These are phyloP conservation scores for Caretta caretta DNA, from an alignment of 2,113 vertebrate genomes.

Conservation along the genomic window DNA sequence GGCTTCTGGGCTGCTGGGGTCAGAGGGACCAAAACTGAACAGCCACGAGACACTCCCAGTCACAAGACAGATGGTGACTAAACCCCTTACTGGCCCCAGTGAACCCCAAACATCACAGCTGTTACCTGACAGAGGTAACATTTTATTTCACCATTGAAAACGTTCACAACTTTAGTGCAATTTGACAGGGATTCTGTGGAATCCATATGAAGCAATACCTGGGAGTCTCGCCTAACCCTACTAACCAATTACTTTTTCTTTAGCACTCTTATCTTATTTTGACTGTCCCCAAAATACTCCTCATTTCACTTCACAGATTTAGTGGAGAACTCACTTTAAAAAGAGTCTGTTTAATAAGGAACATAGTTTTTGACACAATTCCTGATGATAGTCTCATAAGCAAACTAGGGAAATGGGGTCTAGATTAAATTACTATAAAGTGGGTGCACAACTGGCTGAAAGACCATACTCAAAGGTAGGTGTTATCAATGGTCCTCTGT, in stretches of 20 bases:
- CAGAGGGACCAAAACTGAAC: neutral
- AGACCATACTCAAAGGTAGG: neutral
- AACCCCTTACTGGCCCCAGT: neutral
- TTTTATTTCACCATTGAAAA: neutral
- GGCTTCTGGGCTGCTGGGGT: neutral
- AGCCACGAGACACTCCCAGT: neutral
- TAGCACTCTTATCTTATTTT: neutral
- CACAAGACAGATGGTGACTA: neutral
- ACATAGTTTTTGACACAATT: neutral
- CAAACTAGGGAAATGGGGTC: neutral
- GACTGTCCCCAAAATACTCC: neutral
- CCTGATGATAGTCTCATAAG: neutral
- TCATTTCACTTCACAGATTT: accelerated
- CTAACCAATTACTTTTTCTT: neutral
- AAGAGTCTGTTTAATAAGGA: neutral
- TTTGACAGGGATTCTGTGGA: neutral
- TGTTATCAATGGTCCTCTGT: neutral
- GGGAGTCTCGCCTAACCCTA: neutral
- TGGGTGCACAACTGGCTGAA: neutral
- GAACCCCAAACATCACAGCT: neutral
- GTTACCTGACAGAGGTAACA: accelerated
- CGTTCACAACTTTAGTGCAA: neutral
- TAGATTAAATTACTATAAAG: neutral
- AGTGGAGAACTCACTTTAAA: neutral
- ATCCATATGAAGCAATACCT: neutral